Conservation (phyloP, 2,797 vertebrate species). For the Pseudopleuronectes americanus region DNA sequence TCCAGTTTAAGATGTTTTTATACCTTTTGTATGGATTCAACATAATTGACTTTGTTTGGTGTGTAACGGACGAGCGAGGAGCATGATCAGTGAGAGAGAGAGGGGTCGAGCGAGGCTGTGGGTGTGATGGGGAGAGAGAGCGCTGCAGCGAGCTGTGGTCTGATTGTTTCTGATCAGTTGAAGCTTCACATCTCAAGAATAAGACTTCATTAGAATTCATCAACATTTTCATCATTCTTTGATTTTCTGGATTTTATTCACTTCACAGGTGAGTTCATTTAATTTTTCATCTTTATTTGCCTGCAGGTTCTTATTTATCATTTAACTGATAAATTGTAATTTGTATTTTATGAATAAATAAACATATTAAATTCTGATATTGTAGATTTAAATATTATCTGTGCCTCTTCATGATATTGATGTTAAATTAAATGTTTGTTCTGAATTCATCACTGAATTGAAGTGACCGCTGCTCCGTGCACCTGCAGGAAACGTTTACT, state of each 20-base stretch:
- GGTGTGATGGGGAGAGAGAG: constrained; percentile 10
- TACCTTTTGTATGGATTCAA: no score
- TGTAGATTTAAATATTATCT: no score
- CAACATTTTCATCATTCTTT: not conserved
- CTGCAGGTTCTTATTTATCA: not conserved
- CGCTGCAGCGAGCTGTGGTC: constrained; percentile 13
- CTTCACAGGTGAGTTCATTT: constrained; percentile 10
- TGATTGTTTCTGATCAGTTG: constrained; percentile 29
- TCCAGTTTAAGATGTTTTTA: no score
- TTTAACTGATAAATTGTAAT: not conserved
- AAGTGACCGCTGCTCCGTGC: no score
- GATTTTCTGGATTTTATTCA: constrained; percentile 12
- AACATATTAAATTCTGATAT: no score
- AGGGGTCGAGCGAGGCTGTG: constrained; percentile 18
- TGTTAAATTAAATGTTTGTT: no score
- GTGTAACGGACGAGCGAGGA: not conserved
- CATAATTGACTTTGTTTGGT: not conserved
- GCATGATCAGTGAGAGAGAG: no score
- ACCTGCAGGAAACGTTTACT: no score
- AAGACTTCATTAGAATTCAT: not conserved
- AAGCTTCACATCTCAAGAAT: constrained; percentile 17
- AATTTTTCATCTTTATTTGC: not conserved
- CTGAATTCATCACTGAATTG: no score
- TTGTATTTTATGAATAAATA: not conserved
- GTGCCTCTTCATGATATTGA: no score